Evolutionary conservation across 2,888 invertebrate genomes (phyloP).

Genomic region (Torymus auratus): DNA sequence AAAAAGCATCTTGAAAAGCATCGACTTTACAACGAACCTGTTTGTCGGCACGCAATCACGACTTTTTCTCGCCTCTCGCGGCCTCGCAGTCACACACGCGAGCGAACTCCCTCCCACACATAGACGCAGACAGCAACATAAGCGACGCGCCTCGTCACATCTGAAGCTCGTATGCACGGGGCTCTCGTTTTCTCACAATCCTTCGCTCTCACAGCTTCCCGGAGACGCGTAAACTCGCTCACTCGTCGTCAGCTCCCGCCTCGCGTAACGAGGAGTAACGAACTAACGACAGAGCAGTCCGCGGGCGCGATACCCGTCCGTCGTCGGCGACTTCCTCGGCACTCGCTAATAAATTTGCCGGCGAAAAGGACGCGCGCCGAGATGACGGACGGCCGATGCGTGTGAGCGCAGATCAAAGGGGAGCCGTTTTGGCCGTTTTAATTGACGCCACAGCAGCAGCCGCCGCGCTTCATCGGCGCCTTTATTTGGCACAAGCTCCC

Average conservation of each 20-base stretch:
- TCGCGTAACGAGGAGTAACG: conserved; percentile 33
- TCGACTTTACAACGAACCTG: conserved; percentile 1
- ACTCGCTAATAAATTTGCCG: conserved; percentile 70
- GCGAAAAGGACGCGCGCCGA: conserved; percentile 56
- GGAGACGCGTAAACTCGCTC: background rate
- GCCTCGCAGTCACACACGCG: background rate
- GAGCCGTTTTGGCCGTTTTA: conserved; percentile 35
- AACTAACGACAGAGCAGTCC: conserved; percentile 40
- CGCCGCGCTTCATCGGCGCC: conserved; percentile 41
- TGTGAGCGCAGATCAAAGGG: conserved; percentile 60
- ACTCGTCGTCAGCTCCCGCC: background rate
- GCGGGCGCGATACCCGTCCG: conserved; percentile 22
- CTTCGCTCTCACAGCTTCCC: too few relatives aligned
- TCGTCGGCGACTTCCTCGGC: background rate
- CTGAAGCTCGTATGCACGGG: background rate
- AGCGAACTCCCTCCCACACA: background rate
- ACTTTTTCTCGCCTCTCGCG: background rate
- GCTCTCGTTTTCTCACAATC: too few relatives aligned
- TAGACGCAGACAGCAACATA: background rate
- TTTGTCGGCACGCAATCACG: conserved; percentile 13
- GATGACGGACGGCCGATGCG: conserved; percentile 64
- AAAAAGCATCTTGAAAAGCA: too few relatives aligned
- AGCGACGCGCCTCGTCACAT: background rate
- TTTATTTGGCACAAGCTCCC: conserved; percentile 29
- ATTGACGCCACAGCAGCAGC: conserved; percentile 22